Conservation (phyloP, 2,797 vertebrate genomes). For the Sciaenops ocellatus region DNA sequence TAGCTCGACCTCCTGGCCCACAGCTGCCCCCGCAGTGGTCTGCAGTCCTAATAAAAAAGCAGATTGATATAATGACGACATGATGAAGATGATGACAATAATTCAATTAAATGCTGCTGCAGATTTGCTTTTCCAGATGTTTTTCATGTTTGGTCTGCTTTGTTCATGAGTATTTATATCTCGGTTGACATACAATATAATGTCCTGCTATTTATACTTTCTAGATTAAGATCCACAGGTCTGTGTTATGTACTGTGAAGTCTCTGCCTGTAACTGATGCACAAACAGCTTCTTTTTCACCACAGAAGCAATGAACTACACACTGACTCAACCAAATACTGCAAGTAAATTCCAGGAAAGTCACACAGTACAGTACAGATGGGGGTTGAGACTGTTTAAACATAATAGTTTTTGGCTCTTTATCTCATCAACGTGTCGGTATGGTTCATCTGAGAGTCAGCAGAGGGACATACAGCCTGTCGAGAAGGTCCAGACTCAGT, state of each 20-base stretch:
- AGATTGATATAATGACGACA: neutral
- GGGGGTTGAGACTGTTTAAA: neutral
- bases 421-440: neutral
- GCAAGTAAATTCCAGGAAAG: conserved; percentile 53
- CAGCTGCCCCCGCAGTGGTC: too few relatives aligned
- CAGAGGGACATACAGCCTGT: conserved; percentile 9
- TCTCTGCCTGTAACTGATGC: conserved; percentile 29
- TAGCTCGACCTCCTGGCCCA: too few relatives aligned
- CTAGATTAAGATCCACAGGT: conserved; percentile 24
- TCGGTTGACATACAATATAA: neutral
- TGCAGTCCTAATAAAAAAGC: neutral
- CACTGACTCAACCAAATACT: conserved; percentile 53
- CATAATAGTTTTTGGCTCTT: conserved; percentile 5
- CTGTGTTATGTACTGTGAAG: neutral
- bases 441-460: conserved; percentile 32
- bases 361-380: neutral
- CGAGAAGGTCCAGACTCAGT: conserved; percentile 6
- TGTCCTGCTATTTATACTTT: conserved; percentile 22
- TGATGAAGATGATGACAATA: neutral
- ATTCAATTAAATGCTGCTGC: neutral
- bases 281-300: neutral
- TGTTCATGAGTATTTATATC: conserved; percentile 5
- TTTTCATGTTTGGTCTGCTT: neutral
- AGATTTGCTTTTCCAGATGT: neutral
- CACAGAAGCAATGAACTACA: neutral